A percentile compares a stretch with the other conserved stretches of the same genome.
These are phyloP conservation scores for Heliconius charithonia DNA, from an alignment of 2,888 invertebrate species.

Conservation along the genomic window DNA sequence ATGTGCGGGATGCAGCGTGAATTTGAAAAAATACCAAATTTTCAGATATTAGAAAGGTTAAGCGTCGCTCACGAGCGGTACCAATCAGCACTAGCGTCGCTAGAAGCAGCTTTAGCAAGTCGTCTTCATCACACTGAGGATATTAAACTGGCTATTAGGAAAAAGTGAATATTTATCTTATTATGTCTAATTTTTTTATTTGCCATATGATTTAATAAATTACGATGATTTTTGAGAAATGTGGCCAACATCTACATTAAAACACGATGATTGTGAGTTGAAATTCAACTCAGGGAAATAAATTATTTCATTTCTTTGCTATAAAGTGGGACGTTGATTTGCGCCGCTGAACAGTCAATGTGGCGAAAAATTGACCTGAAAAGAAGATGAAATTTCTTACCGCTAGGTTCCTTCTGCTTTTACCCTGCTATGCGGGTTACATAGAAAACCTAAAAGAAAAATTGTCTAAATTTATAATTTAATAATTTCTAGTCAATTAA, in stretches of 20 bases:
- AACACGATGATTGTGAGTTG: too few species aligned
- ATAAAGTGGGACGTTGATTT: not conserved
- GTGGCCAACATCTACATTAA: too few species aligned
- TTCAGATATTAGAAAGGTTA: slow-evolving; percentile 89
- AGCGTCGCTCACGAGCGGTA: slow-evolving; percentile 91
- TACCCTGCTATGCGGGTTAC: not conserved
- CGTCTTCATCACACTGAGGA: slow-evolving; percentile 92
- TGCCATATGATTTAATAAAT: too few species aligned
- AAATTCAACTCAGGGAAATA: too few species aligned
- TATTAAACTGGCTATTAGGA: slow-evolving; percentile 89
- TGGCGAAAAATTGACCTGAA: too few species aligned
- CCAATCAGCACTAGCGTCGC: slow-evolving; percentile 87
- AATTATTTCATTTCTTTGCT: not conserved
- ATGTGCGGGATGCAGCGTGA: too few species aligned
- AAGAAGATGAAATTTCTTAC: not conserved
- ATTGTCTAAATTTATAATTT: too few species aligned
- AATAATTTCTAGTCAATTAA: too few species aligned
- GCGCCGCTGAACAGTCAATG: not conserved
- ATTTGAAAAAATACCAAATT: not conserved
- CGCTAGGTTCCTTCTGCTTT: not conserved
- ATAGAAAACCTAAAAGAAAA: too few species aligned
- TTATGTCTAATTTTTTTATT: too few species aligned
- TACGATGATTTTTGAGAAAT: too few species aligned
- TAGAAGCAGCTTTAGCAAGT: slow-evolving; percentile 88
- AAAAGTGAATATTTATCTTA: slow-evolving; percentile 69